Evolutionary conservation across 2,888 invertebrate species (phyloP), one percentile per base, ranked within the genome.

Genomic region (Drosophila limbata): DNA sequence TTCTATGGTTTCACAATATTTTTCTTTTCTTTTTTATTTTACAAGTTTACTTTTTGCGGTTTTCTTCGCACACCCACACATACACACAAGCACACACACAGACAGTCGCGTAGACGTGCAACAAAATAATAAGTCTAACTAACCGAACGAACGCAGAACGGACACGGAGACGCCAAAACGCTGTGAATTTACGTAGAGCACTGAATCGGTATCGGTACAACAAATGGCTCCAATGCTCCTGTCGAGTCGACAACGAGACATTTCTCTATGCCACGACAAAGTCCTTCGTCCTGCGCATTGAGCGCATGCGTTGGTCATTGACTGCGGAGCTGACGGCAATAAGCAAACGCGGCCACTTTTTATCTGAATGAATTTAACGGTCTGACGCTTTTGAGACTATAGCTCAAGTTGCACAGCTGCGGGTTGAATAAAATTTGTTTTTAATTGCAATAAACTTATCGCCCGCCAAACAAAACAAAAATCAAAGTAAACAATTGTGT

Each of bases 1-100:
- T 84, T 50, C 65, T 88, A 84, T 72, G 84, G 84, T 81, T 84
- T 84, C 88, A 51, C 74, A 71, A 45, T 69, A 57, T 65, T 61
- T 55, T 70, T 66, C 21, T 63, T 10, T 48, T 56, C 19, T 48
- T 8, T 40, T 63, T 63, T 5, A 25, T 25, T 60, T 62, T 2
- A 28, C 28, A 28, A 72, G 39, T 73, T 73, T 61, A 71, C 65
- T 77, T 64, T 64, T n/a, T 63, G 55, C 47, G 45, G 19, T 53
- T 55, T 62, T 45, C 21, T 28, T 39, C 17, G 48, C 21, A 47
- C 33, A 69, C 50, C 51, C 45, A 47, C 64, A 55, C 52, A 55
- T 45, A 51, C 66, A 48, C 13, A 17, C 50, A 31, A 6, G 25
- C 39, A 15, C 51, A 50, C 50, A 44, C 50, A 19, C 25, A 59